A percentile compares a stretch with the other conserved stretches of the same genome.
Conservation (phyloP, 2,113 vertebrate genomes). For the Megaptera novaeangliae region DNA sequence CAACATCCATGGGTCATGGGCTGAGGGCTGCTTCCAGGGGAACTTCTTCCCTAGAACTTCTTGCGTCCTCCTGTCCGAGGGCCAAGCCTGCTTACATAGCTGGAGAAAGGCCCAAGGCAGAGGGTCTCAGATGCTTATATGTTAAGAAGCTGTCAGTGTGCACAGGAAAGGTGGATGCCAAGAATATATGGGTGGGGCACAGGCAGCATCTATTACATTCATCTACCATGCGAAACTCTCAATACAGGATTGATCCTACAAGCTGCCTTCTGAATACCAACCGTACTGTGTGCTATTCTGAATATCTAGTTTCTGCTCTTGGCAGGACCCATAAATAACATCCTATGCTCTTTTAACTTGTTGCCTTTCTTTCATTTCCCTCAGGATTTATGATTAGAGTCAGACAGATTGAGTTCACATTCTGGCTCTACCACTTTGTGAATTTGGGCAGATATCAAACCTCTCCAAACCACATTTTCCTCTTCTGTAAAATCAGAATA, state of each 20-base stretch:
- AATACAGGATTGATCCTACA: neutral
- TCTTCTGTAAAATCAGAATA: neutral
- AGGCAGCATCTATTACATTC: neutral
- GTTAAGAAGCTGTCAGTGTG: neutral
- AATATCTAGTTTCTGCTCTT: neutral
- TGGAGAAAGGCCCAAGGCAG: neutral
- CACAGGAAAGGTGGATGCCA: neutral
- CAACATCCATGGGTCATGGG: neutral
- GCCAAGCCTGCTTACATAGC: neutral
- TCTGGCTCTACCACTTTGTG: neutral
- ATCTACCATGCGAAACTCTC: neutral
- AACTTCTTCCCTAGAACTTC: neutral
- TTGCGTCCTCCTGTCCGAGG: neutral
- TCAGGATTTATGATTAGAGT: neutral
- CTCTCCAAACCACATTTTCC: neutral
- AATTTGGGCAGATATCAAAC: neutral
- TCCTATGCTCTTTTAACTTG: neutral
- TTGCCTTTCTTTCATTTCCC: neutral
- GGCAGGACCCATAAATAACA: neutral
- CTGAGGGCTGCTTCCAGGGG: neutral
- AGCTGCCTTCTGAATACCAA: neutral
- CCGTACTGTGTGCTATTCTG: neutral
- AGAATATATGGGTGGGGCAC: too few species aligned
- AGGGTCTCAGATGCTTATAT: neutral
- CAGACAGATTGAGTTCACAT: neutral